phyloP scores from a whole-genome alignment of 2,888 invertebrate genomes.

The Drymonia ruficornis region DNA sequence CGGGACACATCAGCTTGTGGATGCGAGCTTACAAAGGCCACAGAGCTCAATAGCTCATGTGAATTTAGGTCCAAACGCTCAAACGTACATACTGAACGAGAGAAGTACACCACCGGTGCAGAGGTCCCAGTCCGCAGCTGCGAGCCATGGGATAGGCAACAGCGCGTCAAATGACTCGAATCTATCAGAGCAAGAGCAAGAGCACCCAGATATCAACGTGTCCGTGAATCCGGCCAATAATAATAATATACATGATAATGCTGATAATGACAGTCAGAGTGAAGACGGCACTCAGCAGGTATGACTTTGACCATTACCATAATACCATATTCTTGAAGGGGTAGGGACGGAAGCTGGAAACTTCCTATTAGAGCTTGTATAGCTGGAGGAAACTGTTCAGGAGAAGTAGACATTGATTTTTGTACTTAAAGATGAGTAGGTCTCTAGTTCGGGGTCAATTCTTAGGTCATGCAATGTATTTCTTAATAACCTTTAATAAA shows the following conservation, averaged over 20 bases:
- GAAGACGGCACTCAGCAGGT: slow-evolving; percentile 79
- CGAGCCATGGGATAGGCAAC: slow-evolving; percentile 51
- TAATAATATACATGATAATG: slow-evolving; percentile 76
- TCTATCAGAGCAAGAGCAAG: slow-evolving; percentile 59
- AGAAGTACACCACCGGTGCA: slow-evolving; percentile 52
- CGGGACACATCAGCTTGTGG: slow-evolving; percentile 62
- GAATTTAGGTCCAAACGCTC: slow-evolving; percentile 58
- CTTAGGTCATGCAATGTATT: no score
- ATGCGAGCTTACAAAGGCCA: slow-evolving; percentile 61
- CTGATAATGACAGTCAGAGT: slow-evolving; percentile 77
- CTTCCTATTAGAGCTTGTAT: no score
- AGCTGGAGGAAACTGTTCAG: no score
- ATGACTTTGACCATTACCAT: slow-evolving; percentile 5
- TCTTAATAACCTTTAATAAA: no score
- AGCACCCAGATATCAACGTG: slow-evolving; percentile 67
- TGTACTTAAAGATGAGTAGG: no score
- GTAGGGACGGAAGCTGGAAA: no score
- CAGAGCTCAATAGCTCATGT: slow-evolving; percentile 77
- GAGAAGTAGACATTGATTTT: no score
- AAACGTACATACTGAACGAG: slow-evolving; percentile 70
- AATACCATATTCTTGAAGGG: no score
- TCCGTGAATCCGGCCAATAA: slow-evolving; percentile 77
- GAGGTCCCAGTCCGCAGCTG: slow-evolving; percentile 48
- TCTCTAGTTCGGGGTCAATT: no score
- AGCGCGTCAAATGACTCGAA: slow-evolving; percentile 68